Conservation (phyloP, 2,797 vertebrate genomes). For the Sandelia bainsii region DNA sequence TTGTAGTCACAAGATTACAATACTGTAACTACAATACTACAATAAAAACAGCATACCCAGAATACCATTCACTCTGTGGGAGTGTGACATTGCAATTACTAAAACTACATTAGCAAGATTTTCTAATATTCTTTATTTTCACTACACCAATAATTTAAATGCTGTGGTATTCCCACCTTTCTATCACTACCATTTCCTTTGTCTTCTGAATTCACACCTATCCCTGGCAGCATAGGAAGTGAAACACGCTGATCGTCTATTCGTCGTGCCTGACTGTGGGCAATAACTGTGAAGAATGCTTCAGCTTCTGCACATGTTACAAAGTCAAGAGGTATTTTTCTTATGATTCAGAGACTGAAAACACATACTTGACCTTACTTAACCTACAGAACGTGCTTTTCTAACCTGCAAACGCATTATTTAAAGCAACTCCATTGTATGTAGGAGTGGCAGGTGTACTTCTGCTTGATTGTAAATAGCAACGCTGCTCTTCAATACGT, state of each 20-base stretch:
- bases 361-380: slow-evolving; percentile 30
- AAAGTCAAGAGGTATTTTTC: slow-evolving; percentile 30
- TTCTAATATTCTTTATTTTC: background rate
- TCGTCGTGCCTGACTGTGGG: slow-evolving; percentile 55
- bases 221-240: slow-evolving; percentile 58
- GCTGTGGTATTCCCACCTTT: slow-evolving; percentile 25
- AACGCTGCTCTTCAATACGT: slow-evolving; percentile 79
- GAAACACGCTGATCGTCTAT: slow-evolving; percentile 64
- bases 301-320: slow-evolving; percentile 66
- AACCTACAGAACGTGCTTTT: slow-evolving; percentile 11
- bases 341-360: slow-evolving; percentile 10
- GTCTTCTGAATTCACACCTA: slow-evolving; percentile 41
- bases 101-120: background rate
- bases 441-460: slow-evolving; percentile 64
- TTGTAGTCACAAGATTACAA: background rate
- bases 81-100: slow-evolving; percentile 2
- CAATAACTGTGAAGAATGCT: slow-evolving; percentile 57
- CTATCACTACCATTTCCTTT: slow-evolving; percentile 30
- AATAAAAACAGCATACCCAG: too few relatives aligned
- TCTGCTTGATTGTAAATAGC: slow-evolving; percentile 67
- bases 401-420: slow-evolving; percentile 61
- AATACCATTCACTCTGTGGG: background rate
- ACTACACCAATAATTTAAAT: background rate
- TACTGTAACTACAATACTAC: too few relatives aligned
- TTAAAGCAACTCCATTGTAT: slow-evolving; percentile 62